A percentile compares a stretch with the other conserved stretches of the same genome.
These are phyloP conservation scores for Xiphias gladius DNA, from an alignment of 2,113 vertebrate species.

Conservation along the genomic window DNA sequence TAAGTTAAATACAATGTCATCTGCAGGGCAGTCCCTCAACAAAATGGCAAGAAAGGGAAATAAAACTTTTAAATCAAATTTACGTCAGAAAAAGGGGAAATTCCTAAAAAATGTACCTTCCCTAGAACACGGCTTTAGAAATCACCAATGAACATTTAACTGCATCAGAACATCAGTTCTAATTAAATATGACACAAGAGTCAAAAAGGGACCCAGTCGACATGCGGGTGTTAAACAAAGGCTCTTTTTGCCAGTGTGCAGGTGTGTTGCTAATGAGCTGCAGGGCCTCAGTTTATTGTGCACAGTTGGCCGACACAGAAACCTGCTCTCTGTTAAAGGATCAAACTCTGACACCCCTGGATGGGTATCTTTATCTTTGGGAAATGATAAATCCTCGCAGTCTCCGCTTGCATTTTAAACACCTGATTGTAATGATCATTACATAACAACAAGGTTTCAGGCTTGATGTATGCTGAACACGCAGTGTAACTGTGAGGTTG, in stretches of 20 bases:
- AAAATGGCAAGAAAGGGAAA: background rate
- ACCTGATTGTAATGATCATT: background rate
- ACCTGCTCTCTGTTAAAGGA: background rate
- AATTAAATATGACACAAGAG: background rate
- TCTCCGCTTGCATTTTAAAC: background rate
- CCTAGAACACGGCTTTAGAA: no score
- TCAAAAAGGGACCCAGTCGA: background rate
- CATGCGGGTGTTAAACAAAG: slow-evolving; percentile 55
- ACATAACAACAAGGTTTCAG: slow-evolving; percentile 8
- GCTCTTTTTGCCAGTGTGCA: slow-evolving; percentile 38
- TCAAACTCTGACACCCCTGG: background rate
- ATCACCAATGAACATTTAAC: background rate
- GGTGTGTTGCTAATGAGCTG: slow-evolving; percentile 43
- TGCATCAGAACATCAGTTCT: background rate
- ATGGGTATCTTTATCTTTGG: background rate
- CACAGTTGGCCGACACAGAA: slow-evolving; percentile 43
- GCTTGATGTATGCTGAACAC: background rate
- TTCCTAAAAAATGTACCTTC: background rate
- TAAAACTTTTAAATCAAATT: background rate
- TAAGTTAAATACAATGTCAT: background rate
- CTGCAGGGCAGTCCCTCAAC: background rate
- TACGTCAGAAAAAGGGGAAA: background rate
- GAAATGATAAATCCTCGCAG: background rate
- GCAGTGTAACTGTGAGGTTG: background rate
- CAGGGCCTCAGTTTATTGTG: slow-evolving; percentile 3